Base-by-base conservation (phyloP, 2,113 vertebrate species). In the Anseranas semipalmata region DNA sequence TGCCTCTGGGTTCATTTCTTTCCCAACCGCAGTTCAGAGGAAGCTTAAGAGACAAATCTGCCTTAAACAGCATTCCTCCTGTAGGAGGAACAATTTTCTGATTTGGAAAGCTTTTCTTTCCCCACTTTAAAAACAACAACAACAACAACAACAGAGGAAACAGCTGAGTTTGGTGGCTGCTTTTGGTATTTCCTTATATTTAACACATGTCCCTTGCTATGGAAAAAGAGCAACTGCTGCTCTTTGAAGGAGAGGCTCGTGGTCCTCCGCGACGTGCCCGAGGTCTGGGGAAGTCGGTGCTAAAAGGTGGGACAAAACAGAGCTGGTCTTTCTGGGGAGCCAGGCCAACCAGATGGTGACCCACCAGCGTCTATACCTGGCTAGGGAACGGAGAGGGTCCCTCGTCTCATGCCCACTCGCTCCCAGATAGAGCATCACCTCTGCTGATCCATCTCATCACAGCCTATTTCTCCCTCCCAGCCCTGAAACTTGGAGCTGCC, bases 1-100 rank as follows among this genome's bases (percentile, higher is more conserved):
- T 35, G 74, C 93, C 96, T 90, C n/a, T 1, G 94, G 90, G 72
- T 62, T 90, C 37, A 89, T 95, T 93, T 92, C 80, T 94, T 81
- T 53, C 87, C 89, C 80, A 66, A 89, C 74, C 13, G 22, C 3
- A 3, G 68, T 92, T 96, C 68, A 89, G 87, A 89, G 59, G 50
- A 91, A 91, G 65, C 50, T 92, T 58, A 22, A 92, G 83, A 95
- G 89, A 80, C 45, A 35, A 90, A 83, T 53, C 90, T 90, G 56
- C 67, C 66, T 80, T 84, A 90, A 50, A 80, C 93, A 97, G 73
- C 72, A 74, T 90, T 93, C 65, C 32, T 93, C 41, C 77, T 53
- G 35, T 62, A 94, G 27, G 27, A 73, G 45, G 72, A 86, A 95
- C 28, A 73, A 37, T 46, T 14, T 87, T 70, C 41, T 41, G 41